Conservation (phyloP, 2,888 invertebrate species). For the Lasioglossum calceatum region DNA sequence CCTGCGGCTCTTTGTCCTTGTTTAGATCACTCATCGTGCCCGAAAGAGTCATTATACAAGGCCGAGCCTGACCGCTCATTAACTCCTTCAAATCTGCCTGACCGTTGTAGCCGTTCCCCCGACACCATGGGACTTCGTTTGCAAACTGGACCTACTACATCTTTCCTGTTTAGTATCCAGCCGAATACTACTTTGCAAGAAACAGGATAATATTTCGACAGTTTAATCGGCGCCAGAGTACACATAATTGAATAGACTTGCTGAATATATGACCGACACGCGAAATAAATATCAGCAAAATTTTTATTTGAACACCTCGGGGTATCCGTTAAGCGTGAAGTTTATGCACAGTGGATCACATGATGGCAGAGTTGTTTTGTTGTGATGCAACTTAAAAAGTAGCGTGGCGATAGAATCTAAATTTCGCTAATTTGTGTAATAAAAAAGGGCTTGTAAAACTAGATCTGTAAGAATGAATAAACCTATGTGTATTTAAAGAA, state of each 20-base stretch:
- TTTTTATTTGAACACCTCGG: background rate
- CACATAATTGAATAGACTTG: background rate
- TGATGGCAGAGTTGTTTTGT: background rate
- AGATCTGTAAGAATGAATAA: no score
- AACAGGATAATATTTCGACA: background rate
- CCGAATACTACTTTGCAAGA: background rate
- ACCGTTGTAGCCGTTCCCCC: constrained; percentile 9
- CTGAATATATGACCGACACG: background rate
- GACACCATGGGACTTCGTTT: constrained; percentile 14
- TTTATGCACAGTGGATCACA: background rate
- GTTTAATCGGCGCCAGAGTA: background rate
- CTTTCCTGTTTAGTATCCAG: background rate
- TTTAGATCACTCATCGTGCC: constrained; percentile 72
- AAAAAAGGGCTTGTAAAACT: no score
- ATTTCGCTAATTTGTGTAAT: no score
- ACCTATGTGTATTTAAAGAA: no score
- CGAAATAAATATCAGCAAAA: background rate
- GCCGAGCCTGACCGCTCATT: constrained; percentile 65
- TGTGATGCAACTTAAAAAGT: background rate
- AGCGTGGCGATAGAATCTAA: background rate
- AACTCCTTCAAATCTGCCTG: constrained; percentile 57
- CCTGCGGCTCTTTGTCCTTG: constrained; percentile 79
- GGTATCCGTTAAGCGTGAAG: background rate
- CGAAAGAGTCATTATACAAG: constrained; percentile 70
- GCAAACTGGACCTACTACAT: background rate